Conservation (phyloP, 2,113 vertebrate species). For the Bothrops jararaca region DNA sequence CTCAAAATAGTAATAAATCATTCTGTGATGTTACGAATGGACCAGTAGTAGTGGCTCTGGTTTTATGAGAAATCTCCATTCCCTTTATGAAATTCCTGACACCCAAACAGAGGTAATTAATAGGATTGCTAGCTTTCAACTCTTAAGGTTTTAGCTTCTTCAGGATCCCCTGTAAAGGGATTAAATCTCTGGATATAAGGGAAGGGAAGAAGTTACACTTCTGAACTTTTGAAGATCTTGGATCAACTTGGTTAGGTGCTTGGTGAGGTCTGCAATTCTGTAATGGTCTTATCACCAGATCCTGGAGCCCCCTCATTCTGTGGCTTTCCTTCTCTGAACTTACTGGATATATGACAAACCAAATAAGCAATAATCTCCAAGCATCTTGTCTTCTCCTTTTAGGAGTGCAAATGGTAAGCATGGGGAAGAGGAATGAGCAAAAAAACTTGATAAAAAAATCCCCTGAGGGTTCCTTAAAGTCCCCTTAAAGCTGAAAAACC, state of each 20-base stretch:
- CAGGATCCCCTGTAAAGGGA: neutral
- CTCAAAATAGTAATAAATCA: neutral
- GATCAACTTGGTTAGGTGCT: neutral
- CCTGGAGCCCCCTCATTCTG: accelerated
- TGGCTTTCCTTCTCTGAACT: neutral
- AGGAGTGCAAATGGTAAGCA: neutral
- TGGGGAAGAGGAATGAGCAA: neutral
- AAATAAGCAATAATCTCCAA: neutral
- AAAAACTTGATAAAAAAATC: neutral
- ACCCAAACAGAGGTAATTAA: neutral
- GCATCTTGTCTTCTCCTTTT: neutral
- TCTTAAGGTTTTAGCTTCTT: neutral
- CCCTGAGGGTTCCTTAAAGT: neutral
- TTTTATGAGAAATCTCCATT: neutral
- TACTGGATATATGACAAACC: neutral
- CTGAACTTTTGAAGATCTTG: neutral
- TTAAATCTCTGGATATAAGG: neutral
- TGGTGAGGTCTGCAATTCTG: neutral
- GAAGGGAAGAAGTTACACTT: neutral
- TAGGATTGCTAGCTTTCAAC: too few species aligned
- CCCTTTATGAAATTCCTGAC: neutral
- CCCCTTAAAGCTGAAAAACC: neutral
- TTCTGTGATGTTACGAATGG: neutral
- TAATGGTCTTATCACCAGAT: neutral
- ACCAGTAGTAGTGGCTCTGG: neutral